These are phyloP conservation scores for Apantesis nais DNA, from an alignment of 2,888 invertebrate genomes.

Conservation along the genomic window DNA sequence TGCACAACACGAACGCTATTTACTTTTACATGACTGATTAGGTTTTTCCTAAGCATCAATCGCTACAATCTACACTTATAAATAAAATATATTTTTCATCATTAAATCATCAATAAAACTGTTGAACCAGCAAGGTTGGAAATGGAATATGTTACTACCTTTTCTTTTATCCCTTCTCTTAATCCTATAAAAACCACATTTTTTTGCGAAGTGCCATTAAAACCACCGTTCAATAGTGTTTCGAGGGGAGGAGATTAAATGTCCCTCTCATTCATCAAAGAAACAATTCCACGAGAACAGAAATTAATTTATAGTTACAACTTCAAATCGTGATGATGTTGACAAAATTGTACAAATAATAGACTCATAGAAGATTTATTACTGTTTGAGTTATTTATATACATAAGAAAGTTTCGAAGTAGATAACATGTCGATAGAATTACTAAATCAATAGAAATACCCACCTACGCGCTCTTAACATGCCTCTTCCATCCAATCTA, in stretches of 20 bases:
- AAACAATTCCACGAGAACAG: no score
- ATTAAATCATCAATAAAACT: background rate
- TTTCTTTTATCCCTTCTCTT: background rate
- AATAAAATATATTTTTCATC: background rate
- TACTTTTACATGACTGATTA: background rate
- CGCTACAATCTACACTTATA: background rate
- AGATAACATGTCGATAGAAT: background rate
- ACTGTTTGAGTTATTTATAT: background rate
- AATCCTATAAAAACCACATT: background rate
- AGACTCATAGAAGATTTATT: background rate
- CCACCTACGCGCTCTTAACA: background rate
- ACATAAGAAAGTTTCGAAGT: background rate
- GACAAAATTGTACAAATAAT: background rate
- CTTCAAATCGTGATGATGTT: no score
- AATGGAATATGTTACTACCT: background rate
- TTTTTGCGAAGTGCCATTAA: no score
- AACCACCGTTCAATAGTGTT: no score
- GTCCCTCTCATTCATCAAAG: no score
- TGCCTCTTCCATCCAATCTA: constrained; percentile 51
- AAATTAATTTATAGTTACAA: no score
- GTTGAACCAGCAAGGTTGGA: background rate
- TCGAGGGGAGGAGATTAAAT: no score
- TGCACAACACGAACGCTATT: background rate
- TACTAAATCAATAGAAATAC: background rate
- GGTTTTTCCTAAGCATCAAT: background rate